phyloP scores from a whole-genome alignment of 1,140 invertebrate genomes.

The Leptoteleia sp. region DNA sequence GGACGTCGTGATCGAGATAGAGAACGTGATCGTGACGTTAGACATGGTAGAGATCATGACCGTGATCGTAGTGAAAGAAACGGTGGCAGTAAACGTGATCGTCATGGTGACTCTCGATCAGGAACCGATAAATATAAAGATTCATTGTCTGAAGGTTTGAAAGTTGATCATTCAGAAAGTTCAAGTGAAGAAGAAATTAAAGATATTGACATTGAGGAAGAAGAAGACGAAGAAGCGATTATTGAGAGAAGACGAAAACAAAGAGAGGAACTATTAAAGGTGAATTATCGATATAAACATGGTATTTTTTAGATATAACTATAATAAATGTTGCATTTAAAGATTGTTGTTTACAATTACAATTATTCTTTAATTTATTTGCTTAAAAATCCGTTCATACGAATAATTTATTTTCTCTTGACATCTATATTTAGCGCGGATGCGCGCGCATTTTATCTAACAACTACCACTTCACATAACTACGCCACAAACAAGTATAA shows the following conservation, averaged over 20 bases:
- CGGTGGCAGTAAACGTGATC: slow-evolving; percentile 76
- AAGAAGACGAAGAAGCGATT: slow-evolving; percentile 96
- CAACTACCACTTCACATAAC: too few species aligned
- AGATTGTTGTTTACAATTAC: too few species aligned
- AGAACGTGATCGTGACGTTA: slow-evolving; percentile 67
- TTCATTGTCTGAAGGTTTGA: slow-evolving; percentile 91
- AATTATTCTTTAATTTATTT: too few species aligned
- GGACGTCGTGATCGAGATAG: slow-evolving; percentile 68
- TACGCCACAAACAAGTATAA: too few species aligned
- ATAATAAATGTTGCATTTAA: too few species aligned
- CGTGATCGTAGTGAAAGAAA: slow-evolving; percentile 70
- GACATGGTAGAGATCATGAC: slow-evolving; percentile 72
- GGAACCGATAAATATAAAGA: slow-evolving; percentile 87
- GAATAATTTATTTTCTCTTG: too few species aligned
- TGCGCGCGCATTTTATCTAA: too few species aligned
- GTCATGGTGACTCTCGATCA: slow-evolving; percentile 47
- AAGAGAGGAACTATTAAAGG: slow-evolving; percentile 93
- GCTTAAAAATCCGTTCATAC: too few species aligned
- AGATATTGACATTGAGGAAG: slow-evolving; percentile 91
- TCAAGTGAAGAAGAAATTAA: slow-evolving; percentile 86
- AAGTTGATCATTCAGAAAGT: slow-evolving; percentile 83
- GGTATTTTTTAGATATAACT: too few species aligned
- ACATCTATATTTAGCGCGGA: too few species aligned
- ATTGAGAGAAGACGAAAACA: slow-evolving; percentile 94
- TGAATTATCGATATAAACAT: slow-evolving; percentile 70